These are phyloP conservation scores for Agrilus cyanescens DNA, from an alignment of 2,888 invertebrate species.

Conservation along the genomic window DNA sequence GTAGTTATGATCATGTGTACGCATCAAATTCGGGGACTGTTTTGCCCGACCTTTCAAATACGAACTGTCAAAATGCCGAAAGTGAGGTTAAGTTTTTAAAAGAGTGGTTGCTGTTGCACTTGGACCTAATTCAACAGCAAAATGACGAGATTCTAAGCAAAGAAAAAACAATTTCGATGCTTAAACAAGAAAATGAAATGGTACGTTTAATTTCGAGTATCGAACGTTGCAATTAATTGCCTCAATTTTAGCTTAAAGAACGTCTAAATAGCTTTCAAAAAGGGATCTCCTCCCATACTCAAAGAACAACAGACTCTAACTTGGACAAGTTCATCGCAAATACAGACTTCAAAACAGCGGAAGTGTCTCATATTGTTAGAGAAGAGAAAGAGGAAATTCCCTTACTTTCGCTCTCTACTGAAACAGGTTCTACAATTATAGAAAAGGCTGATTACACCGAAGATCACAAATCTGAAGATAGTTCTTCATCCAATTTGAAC, in stretches of 20 bases:
- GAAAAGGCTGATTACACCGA: too few relatives aligned
- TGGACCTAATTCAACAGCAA: slow-evolving; percentile 84
- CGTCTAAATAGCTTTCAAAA: slow-evolving; percentile 58
- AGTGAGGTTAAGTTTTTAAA: slow-evolving; percentile 59
- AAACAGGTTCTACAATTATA: too few relatives aligned
- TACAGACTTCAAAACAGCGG: too few relatives aligned
- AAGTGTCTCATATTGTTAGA: too few relatives aligned
- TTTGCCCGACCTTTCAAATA: slow-evolving; percentile 15
- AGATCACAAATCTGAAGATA: too few relatives aligned
- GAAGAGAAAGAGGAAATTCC: too few relatives aligned
- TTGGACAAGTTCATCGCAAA: too few relatives aligned
- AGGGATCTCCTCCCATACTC: slow-evolving; percentile 33
- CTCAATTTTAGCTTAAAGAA: slow-evolving; percentile 28
- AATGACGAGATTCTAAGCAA: slow-evolving; percentile 70
- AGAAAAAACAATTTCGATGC: slow-evolving; percentile 60
- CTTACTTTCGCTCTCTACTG: too few relatives aligned
- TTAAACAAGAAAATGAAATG: slow-evolving; percentile 68
- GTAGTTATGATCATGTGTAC: slow-evolving; percentile 63
- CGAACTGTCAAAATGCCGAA: slow-evolving; percentile 33
- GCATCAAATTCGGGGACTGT: slow-evolving; percentile 45
- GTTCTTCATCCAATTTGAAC: too few relatives aligned
- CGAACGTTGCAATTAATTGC: neutral
- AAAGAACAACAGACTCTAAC: too few relatives aligned
- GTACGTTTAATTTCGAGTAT: slow-evolving; percentile 38
- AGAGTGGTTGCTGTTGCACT: slow-evolving; percentile 67